Conservation (phyloP, 2,113 vertebrate genomes). For the Calidris pygmaea region DNA sequence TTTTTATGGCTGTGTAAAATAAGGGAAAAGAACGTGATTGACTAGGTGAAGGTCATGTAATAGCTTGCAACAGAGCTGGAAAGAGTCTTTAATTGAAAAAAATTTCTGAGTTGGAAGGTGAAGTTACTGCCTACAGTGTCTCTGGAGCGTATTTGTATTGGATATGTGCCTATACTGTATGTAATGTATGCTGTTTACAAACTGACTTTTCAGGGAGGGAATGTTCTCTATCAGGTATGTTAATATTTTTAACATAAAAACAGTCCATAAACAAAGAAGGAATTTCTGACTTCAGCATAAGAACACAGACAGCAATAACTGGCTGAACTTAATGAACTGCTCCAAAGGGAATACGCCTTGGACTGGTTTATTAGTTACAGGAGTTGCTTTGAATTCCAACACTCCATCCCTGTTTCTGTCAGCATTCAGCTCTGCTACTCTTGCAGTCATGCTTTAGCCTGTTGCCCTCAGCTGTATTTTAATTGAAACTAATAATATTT, state of each 20-base stretch:
- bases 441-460: background rate
- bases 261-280: background rate
- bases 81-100: background rate
- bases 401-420: background rate
- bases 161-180: background rate
- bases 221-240: background rate
- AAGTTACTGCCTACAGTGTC: background rate
- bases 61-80: background rate
- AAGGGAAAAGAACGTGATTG: background rate
- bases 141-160: background rate
- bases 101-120: background rate
- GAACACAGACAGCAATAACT: background rate
- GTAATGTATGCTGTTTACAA: background rate
- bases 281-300: background rate
- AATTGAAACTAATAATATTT: constrained; percentile 52
- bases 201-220: background rate
- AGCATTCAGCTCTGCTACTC: background rate
- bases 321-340: background rate
- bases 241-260: background rate
- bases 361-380: background rate
- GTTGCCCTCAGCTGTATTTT: constrained; percentile 17
- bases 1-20: background rate
- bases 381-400: background rate
- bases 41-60: background rate
- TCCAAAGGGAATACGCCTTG: background rate